These are phyloP conservation scores for Malurus leucopterus DNA, from an alignment of 2,797 vertebrate species.

Conservation along the genomic window DNA sequence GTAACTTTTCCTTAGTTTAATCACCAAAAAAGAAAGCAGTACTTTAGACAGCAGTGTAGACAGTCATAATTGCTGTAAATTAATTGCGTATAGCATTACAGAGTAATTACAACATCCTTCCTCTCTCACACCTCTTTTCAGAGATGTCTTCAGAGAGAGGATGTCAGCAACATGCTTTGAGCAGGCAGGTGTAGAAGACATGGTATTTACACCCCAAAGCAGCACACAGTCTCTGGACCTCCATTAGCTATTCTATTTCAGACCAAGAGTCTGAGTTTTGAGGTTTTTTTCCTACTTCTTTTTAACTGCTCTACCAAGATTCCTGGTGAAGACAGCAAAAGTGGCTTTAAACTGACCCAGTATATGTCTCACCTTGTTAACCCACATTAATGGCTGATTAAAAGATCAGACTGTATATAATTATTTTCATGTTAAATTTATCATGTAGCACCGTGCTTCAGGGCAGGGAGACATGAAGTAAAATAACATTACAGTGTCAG, in stretches of 20 bases:
- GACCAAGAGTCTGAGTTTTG: not conserved
- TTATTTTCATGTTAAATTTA: not conserved
- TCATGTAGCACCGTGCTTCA: not conserved
- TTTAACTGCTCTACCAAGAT: not conserved
- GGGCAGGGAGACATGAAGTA: not conserved
- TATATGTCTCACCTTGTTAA: not conserved
- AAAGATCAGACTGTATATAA: not conserved
- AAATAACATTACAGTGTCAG: not conserved
- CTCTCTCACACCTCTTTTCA: not conserved
- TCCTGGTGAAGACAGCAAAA: not conserved
- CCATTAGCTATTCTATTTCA: not conserved
- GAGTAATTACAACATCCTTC: not conserved
- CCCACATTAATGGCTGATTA: not conserved
- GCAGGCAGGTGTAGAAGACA: not conserved
- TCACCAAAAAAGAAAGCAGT: not conserved
- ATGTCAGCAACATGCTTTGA: not conserved
- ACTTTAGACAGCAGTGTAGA: not conserved
- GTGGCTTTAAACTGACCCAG: not conserved
- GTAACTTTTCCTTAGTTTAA: not conserved
- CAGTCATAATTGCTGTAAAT: not conserved
- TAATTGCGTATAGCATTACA: not conserved
- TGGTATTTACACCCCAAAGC: not conserved
- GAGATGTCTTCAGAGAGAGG: not conserved
- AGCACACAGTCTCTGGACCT: not conserved
- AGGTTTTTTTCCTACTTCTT: rapidly evolving